Evolutionary conservation across 2,113 vertebrate species (phyloP).

Genomic region (Hassar affinis): DNA sequence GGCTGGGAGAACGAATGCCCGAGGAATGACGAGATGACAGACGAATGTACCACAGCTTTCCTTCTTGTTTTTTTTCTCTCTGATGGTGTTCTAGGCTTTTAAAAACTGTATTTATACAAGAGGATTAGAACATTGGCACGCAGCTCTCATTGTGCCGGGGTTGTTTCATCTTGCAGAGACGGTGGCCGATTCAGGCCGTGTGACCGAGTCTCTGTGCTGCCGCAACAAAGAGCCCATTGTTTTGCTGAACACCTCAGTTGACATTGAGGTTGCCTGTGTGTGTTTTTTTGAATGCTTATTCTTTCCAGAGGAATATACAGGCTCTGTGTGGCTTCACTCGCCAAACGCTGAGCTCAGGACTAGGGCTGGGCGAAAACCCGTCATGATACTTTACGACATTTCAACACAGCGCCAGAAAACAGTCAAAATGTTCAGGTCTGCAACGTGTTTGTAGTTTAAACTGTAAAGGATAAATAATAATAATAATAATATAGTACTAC

Average conservation of each 20-base stretch:
- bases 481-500: not conserved
- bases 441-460: not conserved
- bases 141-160: not conserved
- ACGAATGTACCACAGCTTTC: conserved; percentile 44
- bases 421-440: not conserved
- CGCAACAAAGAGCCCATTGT: conserved; percentile 66
- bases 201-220: conserved; percentile 53
- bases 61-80: not conserved
- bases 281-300: conserved; percentile 54
- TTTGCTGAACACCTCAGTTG: conserved; percentile 45
- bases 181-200: conserved; percentile 49
- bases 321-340: conserved; percentile 18
- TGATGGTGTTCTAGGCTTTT: not conserved
- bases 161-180: conserved; percentile 42
- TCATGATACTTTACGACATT: not conserved
- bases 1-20: conserved; percentile 6
- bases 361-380: not conserved
- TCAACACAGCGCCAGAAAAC: not conserved
- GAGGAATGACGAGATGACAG: conserved; percentile 7
- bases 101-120: not conserved
- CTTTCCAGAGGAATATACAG: conserved; percentile 53
- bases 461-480: not conserved
- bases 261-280: conserved; percentile 39
- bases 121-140: not conserved
- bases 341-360: conserved; percentile 6